Evolutionary conservation across 2,888 invertebrate species (phyloP), one percentile per base, ranked within the genome.

Genomic region (Saturnia japonica): DNA sequence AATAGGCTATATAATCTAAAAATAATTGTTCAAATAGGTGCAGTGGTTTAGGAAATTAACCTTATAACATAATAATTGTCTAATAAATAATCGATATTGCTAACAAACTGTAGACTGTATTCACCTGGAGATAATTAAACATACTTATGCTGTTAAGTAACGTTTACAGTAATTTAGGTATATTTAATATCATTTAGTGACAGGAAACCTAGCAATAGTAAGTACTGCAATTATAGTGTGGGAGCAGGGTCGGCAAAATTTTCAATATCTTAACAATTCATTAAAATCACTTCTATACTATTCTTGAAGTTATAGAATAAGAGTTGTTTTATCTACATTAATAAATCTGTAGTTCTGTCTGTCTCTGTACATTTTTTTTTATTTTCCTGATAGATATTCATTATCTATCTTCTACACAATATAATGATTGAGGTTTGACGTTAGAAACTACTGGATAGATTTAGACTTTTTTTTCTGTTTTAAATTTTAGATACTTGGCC

Each of bases 131-230:
- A 80, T 80, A 85, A 89, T 87, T 89, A 88, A 84, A 81, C 81
- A 86, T 84, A 84, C 85, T 87, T 87, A 86, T 84, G 83, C 84
- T 86, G 86, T 87, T 87, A 85, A 86, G 86, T 86, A 88, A 90
- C 85, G 81, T 82, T 82, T 76, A 75, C 81, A 76, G 76, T 79
- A 80, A 83, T 75, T 75, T 80, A 80, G 82, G 82, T 34, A 34
- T 34, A 34, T 88, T 90, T 89, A 88, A 91, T 90, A 88, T 89
- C 87, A 89, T 90, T 91, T 88, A 88, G 88, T 86, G 90, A 90
- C 90, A 90, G 88, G 88, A 88, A 88, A 88, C 85, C 84, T 84
- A 84, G 87, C 85, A 85, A 84, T 81, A 81, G 78, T 77, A 82
- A 81, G 78, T 77, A 82, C 82, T 77, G 78, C 81, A 82, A 81